Evolutionary conservation across 2,888 invertebrate species (phyloP).

Genomic region (Scaptomyza cyrtandrae): DNA sequence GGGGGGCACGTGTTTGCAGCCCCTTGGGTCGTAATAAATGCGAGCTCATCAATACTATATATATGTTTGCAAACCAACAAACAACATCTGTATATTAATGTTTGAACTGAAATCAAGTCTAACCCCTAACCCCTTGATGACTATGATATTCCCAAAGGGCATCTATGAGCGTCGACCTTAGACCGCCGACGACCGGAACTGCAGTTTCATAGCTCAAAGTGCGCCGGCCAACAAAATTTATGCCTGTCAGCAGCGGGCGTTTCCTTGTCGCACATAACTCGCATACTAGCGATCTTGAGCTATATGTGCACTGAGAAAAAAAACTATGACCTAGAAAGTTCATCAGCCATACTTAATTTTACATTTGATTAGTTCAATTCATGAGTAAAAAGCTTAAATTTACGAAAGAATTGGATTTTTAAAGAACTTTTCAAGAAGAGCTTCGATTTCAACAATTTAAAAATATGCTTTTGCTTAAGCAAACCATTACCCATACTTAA

Average conservation of each 20-base stretch:
- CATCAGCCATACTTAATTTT: too few relatives aligned
- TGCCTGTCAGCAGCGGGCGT: slow-evolving; percentile 76
- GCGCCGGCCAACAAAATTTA: slow-evolving; percentile 60
- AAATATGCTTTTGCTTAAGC: too few relatives aligned
- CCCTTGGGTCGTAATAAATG: slow-evolving; percentile 71
- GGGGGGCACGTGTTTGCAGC: slow-evolving; percentile 72
- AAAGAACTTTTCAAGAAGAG: too few relatives aligned
- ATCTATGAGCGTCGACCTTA: slow-evolving; percentile 21
- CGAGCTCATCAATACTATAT: slow-evolving; percentile 58
- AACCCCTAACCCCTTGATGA: slow-evolving; percentile 55
- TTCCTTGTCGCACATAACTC: slow-evolving; percentile 52
- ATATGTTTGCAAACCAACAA: slow-evolving; percentile 15
- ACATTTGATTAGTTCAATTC: too few relatives aligned
- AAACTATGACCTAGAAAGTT: too few relatives aligned
- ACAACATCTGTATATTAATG: slow-evolving; percentile 57
- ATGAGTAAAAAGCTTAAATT: too few relatives aligned
- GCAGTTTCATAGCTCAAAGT: slow-evolving; percentile 34
- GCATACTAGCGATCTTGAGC: slow-evolving; percentile 34
- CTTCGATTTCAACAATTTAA: too few relatives aligned
- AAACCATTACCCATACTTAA: too few relatives aligned
- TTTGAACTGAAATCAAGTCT: slow-evolving; percentile 7
- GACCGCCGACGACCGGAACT: slow-evolving; percentile 54
- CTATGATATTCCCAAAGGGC: slow-evolving; percentile 51
- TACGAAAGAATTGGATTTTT: too few relatives aligned
- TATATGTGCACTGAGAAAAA: neutral